A percentile compares a stretch with the other conserved stretches of the same genome.
phyloP scores from a whole-genome alignment of 2,888 invertebrate genomes.

The Drosophila mimica region DNA sequence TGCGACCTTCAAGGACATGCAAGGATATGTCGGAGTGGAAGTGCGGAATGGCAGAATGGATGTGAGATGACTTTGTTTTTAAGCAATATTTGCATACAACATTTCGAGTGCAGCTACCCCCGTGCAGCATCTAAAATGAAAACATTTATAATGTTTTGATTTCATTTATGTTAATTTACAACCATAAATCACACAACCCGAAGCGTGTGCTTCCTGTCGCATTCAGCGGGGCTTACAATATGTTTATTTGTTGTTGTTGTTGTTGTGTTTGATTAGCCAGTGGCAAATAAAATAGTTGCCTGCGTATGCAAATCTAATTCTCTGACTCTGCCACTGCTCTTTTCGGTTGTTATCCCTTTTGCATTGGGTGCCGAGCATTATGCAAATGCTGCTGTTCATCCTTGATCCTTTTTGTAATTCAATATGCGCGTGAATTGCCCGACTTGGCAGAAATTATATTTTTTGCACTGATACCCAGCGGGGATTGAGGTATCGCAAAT shows the following conservation, averaged over 20 bases:
- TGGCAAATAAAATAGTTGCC: slow-evolving; percentile 11
- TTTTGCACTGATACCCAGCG: slow-evolving; percentile 20
- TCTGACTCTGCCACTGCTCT: slow-evolving; percentile 51
- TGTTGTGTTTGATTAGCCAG: slow-evolving; percentile 65
- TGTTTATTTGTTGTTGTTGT: slow-evolving; percentile 48
- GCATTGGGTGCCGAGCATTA: slow-evolving; percentile 50
- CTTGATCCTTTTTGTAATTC: slow-evolving; percentile 71
- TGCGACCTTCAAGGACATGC: slow-evolving; percentile 74
- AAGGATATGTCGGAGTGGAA: slow-evolving; percentile 22
- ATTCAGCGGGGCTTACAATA: slow-evolving; percentile 44
- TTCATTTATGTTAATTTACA: slow-evolving; percentile 81
- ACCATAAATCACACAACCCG: slow-evolving; percentile 73
- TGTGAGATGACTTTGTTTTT: slow-evolving; percentile 73
- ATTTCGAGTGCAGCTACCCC: slow-evolving; percentile 50
- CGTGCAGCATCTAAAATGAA: slow-evolving; percentile 55
- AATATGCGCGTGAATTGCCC: slow-evolving; percentile 77
- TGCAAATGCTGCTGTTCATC: slow-evolving; percentile 68
- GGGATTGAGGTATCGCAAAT: slow-evolving; percentile 30
- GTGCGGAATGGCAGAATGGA: slow-evolving; percentile 4
- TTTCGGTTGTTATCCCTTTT: slow-evolving; percentile 59
- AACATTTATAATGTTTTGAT: slow-evolving; percentile 82
- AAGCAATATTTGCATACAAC: slow-evolving; percentile 67
- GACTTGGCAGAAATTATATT: slow-evolving; percentile 21
- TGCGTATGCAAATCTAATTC: slow-evolving; percentile 51
- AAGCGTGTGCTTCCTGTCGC: slow-evolving; percentile 84